Evolutionary conservation across 2,888 invertebrate species (phyloP).

Genomic region (Mechanitis mazaeus): DNA sequence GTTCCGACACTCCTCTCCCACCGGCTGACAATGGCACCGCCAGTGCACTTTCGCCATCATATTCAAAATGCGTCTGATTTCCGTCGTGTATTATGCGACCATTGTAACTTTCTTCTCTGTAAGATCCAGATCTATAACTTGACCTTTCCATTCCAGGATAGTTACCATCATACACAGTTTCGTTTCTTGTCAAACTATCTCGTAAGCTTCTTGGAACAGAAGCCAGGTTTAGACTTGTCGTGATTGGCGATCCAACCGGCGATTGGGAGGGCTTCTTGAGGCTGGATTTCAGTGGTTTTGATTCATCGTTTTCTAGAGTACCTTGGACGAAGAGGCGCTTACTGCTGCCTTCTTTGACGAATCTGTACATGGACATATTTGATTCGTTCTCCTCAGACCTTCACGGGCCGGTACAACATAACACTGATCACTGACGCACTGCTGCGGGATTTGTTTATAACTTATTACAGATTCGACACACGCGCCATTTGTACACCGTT

Average conservation of each 20-base stretch:
- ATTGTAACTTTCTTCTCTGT: conserved; percentile 65
- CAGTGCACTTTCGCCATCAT: conserved; percentile 62
- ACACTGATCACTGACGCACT: conserved; percentile 44
- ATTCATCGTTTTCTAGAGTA: conserved; percentile 79
- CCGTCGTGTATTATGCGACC: conserved; percentile 70
- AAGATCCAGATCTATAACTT: conserved; percentile 61
- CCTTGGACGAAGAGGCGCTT: conserved; percentile 87
- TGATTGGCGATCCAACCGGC: conserved; percentile 78
- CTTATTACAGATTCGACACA: conserved; percentile 65
- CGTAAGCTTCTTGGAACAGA: conserved; percentile 73
- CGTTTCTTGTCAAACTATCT: conserved; percentile 71
- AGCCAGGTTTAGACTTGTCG: conserved; percentile 77
- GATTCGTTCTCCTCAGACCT: conserved; percentile 48
- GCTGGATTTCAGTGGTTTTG: conserved; percentile 71
- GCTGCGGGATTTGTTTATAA: conserved; percentile 44
- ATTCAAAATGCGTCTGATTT: conserved; percentile 72
- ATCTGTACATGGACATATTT: conserved; percentile 85
- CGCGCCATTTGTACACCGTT: conserved; percentile 39
- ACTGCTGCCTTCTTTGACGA: conserved; percentile 81
- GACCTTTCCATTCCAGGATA: conserved; percentile 68
- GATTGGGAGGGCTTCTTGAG: conserved; percentile 68
- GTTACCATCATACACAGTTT: conserved; percentile 70
- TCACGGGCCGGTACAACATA: conserved; percentile 55
- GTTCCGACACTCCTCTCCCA: conserved; percentile 69
- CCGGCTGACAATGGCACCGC: conserved; percentile 66